Evolutionary conservation across 2,888 invertebrate genomes (phyloP), one percentile per base, ranked within the genome.

Genomic region (Drymonia ruficornis): DNA sequence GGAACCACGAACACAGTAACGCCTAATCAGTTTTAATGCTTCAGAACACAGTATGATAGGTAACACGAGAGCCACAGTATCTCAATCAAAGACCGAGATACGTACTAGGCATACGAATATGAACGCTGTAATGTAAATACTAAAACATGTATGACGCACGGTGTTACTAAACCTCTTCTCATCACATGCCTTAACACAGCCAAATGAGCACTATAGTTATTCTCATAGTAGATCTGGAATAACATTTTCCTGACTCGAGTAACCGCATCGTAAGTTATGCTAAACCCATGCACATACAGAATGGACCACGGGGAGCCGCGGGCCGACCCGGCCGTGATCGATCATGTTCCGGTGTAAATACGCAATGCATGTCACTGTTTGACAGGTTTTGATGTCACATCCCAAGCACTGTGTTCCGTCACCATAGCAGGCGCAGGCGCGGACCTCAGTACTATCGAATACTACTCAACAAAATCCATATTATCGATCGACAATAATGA

Each of bases 281-380:
- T 91, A 91, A 90, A 85, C 84, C 91, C 87, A 91, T 91, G 91
- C 91, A 92, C 91, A 90, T 86, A 85, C 82, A 83, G 83, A 84
- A 81, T 81, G 80, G 84, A 81, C 83, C 78, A 78, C 83, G 81
- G 80, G 62, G 67, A 74, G 75, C 72, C 77, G 71, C 61, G 78
- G 70, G 73, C 76, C 78, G 77, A 74, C 67, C 60, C 61, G 74
- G 78, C 80, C 79, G 78, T 70, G 74, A 83, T 78, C 78, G 68
- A 79, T 77, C 72, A 76, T 67, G 65, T 74, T 78, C 83, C 83
- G 83, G 86, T 91, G 91, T 91, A 91, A 84, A 91, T 92, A 91
- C 77, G 88, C 90, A 90, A 89, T 91, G 91, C 91, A 91, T 92
- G 93, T 87, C 91, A 93, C 92, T 87, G 90, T 91, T 92, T 91